Conservation (phyloP, 2,888 invertebrate species). For the Tinea trinotella region DNA sequence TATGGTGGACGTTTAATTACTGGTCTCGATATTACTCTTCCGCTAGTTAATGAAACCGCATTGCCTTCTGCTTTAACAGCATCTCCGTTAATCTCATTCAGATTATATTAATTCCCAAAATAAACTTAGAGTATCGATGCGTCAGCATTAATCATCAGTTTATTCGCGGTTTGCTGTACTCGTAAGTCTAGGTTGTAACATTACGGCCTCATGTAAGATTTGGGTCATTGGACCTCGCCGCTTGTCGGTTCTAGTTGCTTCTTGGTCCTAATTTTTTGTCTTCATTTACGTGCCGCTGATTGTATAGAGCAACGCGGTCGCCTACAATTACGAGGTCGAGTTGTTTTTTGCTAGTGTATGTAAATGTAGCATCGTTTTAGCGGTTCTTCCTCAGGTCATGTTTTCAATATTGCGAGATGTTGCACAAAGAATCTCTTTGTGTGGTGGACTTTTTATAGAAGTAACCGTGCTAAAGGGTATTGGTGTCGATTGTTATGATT, state of each 20-base stretch:
- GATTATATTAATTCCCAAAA: background rate
- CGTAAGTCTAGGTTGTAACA: conserved; percentile 18
- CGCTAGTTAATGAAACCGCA: conserved; percentile 1
- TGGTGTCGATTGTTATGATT: conserved; percentile 17
- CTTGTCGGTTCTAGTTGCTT: conserved; percentile 48
- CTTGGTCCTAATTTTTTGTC: conserved; percentile 46
- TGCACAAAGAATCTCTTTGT: conserved; percentile 28
- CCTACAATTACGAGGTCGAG: conserved; percentile 36
- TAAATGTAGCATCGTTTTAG: conserved; percentile 28
- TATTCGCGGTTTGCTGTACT: background rate
- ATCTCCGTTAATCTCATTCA: background rate
- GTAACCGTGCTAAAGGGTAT: conserved; percentile 34
- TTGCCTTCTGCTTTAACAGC: background rate
- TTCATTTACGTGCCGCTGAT: conserved; percentile 47
- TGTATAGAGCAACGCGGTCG: conserved; percentile 45
- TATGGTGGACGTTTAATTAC: conserved; percentile 18
- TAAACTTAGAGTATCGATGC: background rate
- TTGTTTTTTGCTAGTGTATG: conserved; percentile 28
- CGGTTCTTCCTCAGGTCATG: conserved; percentile 30
- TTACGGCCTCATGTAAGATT: conserved; percentile 57
- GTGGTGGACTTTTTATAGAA: conserved; percentile 32
- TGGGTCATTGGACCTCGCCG: conserved; percentile 70
- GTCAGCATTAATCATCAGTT: conserved; percentile 13
- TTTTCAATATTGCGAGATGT: conserved; percentile 32
- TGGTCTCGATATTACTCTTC: conserved; percentile 7